Percentiles rank a stretch among this genome's conserved stretches.
phyloP scores from a whole-genome alignment of 2,113 vertebrate species.

The Vidua chalybeata region DNA sequence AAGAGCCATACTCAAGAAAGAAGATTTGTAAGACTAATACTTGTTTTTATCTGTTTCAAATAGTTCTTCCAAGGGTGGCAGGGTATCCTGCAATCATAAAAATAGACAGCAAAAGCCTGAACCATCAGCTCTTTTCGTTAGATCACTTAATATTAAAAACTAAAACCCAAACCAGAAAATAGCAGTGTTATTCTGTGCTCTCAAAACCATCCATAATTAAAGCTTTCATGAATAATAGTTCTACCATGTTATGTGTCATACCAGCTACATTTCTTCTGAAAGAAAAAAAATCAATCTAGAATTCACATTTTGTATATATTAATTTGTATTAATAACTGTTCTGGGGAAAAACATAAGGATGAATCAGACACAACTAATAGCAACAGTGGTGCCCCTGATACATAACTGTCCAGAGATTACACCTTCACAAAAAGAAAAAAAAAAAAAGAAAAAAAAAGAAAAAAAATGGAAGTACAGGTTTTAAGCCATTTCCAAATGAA shows the following conservation, averaged over 20 bases:
- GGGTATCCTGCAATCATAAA: background rate
- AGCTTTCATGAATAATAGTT: background rate
- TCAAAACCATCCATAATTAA: background rate
- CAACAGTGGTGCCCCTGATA: background rate
- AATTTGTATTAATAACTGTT: background rate
- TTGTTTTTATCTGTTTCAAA: background rate
- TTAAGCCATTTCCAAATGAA: background rate
- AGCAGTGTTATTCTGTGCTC: background rate
- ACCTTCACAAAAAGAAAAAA: background rate
- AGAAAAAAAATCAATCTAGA: background rate
- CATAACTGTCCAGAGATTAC: background rate
- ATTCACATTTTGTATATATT: accelerated
- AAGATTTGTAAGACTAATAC: background rate
- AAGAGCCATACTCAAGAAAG: background rate
- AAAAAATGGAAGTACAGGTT: background rate
- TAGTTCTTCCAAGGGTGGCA: background rate
- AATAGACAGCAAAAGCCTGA: background rate
- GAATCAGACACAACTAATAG: background rate
- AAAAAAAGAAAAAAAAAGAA: too few relatives aligned
- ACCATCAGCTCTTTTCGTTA: background rate
- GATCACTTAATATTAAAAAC: background rate
- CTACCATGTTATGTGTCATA: background rate
- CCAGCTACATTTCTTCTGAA: accelerated
- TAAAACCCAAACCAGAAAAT: background rate
- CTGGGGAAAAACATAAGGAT: background rate